These are phyloP conservation scores for Coccyzus lansbergi DNA, from an alignment of 2,797 vertebrate species.

Conservation along the genomic window DNA sequence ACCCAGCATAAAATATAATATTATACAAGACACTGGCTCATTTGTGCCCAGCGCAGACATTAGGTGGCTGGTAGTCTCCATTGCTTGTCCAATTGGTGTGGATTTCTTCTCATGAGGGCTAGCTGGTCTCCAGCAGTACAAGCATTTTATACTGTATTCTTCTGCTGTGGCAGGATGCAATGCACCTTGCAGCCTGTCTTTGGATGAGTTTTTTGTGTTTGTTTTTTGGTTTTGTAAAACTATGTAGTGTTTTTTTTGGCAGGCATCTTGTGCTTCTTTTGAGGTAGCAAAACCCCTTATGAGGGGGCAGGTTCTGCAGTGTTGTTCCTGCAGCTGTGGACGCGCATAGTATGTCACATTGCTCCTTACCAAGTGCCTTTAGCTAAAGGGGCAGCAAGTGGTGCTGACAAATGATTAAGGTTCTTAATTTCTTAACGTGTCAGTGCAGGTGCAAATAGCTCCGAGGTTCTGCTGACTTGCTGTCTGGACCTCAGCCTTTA, in stretches of 20 bases:
- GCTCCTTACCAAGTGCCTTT: background rate
- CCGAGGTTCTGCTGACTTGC: background rate
- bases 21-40: background rate
- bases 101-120: background rate
- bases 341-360: rapidly evolving
- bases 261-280: background rate
- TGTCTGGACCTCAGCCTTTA: background rate
- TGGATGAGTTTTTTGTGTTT: too few species aligned
- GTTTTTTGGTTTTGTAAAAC: too few species aligned
- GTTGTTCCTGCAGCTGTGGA: background rate
- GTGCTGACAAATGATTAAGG: background rate
- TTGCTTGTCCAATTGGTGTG: background rate
- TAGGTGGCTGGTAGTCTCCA: background rate
- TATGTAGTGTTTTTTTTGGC: background rate
- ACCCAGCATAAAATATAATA: background rate
- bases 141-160: background rate
- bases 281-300: background rate
- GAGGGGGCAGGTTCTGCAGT: background rate
- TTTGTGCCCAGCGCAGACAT: background rate
- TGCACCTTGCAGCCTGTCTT: background rate
- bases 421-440: background rate
- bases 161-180: background rate
- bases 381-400: background rate
- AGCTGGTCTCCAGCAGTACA: background rate
- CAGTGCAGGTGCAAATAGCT: background rate